A percentile compares a stretch with the other conserved stretches of the same genome.
These are phyloP conservation scores for human (Homo sapiens) DNA, from an alignment of 2,113 vertebrate genomes.

Conservation along the genomic window GRCh38 chr6:147888001-147888500, in stretches of 20 bases:
- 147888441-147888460: not conserved
- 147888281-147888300: not conserved
- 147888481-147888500: not conserved
- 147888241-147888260: not conserved
- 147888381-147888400: not conserved
- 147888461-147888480: not conserved
- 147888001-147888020: not conserved
- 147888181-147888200: not conserved
- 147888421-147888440: not conserved
- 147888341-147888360: not conserved
- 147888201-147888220: not conserved
- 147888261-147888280: not conserved
- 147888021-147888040: not conserved
- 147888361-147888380: not conserved
- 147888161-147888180: not conserved
- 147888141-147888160: not conserved
- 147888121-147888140: not conserved
- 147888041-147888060: not conserved
- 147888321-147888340: not conserved
- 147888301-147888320: not conserved
- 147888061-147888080: not conserved
- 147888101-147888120: not conserved
- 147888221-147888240: not conserved
- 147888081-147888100: fast-evolving
- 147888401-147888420: not conserved